phyloP scores from a whole-genome alignment of 1,140 invertebrate species.

The Apis dorsata region DNA sequence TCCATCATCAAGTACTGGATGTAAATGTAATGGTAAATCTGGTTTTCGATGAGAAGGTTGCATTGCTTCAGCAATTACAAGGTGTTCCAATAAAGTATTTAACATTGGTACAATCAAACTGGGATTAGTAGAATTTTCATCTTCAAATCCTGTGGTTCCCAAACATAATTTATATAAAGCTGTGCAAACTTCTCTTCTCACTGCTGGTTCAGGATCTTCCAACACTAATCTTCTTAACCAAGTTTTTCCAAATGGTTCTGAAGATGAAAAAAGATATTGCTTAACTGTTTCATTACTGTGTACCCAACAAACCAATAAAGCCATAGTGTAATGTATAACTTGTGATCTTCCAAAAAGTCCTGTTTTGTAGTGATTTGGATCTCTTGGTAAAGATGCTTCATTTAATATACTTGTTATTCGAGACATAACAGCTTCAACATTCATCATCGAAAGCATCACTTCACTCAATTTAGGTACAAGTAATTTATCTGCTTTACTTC shows the following conservation, averaged over 20 bases:
- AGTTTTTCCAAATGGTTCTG: conserved; percentile 82
- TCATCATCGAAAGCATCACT: conserved; percentile 91
- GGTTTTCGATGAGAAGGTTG: conserved; percentile 83
- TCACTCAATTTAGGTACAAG: conserved; percentile 84
- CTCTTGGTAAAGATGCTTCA: conserved; percentile 89
- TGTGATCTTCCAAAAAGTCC: conserved; percentile 93
- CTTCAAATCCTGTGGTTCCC: conserved; percentile 83
- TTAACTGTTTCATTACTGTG: conserved; percentile 86
- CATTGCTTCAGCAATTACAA: conserved; percentile 92
- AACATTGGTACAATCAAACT: conserved; percentile 88
- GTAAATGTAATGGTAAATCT: conserved; percentile 78
- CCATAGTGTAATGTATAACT: conserved; percentile 90
- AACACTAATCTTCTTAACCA: conserved; percentile 90
- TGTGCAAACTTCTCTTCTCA: conserved; percentile 92
- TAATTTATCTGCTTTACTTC: conserved; percentile 82
- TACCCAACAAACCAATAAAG: conserved; percentile 90
- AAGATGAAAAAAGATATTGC: conserved; percentile 83
- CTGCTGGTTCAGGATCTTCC: conserved; percentile 91
- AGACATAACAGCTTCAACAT: conserved; percentile 89
- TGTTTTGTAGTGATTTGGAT: conserved; percentile 91
- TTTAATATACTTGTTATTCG: conserved; percentile 92
- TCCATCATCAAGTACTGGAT: conserved; percentile 86
- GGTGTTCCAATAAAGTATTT: conserved; percentile 88
- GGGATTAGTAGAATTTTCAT: conserved; percentile 81
- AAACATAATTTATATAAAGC: conserved; percentile 92